phyloP scores from a whole-genome alignment of 1,140 invertebrate species.

The Apis florea region DNA sequence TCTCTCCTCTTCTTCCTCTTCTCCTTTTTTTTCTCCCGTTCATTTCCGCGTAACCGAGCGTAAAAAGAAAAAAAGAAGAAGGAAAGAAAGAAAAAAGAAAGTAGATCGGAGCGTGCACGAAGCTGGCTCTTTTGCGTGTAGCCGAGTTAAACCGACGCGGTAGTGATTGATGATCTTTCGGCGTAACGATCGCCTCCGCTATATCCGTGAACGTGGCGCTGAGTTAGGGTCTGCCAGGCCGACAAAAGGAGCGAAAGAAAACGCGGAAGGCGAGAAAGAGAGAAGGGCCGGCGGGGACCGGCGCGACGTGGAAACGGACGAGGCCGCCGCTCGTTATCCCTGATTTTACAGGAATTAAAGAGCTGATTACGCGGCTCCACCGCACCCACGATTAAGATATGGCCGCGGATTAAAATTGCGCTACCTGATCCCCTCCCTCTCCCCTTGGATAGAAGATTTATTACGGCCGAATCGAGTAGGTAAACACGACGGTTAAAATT shows the following conservation, averaged over 20 bases:
- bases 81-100: conserved; percentile 35
- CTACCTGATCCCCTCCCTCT: conserved; percentile 18
- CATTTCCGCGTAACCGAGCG: conserved; percentile 56
- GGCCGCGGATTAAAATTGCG: conserved; percentile 59
- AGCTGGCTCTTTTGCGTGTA: conserved; percentile 63
- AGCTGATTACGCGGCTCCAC: conserved; percentile 60
- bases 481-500: neutral
- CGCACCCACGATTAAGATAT: conserved; percentile 62
- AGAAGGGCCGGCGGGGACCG: neutral
- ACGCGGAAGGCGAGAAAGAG: conserved; percentile 19
- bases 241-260: conserved; percentile 45
- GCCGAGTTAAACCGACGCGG: conserved; percentile 66
- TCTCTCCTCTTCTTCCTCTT: neutral
- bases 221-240: conserved; percentile 46
- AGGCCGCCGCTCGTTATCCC: conserved; percentile 61
- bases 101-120: conserved; percentile 63
- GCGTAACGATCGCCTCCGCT: conserved; percentile 67
- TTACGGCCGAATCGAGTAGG: neutral
- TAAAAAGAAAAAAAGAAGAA: conserved; percentile 26
- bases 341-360: conserved; percentile 69
- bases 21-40: conserved; percentile 24
- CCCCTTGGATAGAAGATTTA: conserved; percentile 39
- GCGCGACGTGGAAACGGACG: conserved; percentile 56
- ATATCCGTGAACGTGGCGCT: conserved; percentile 62
- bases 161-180: conserved; percentile 70